phyloP scores from a whole-genome alignment of 2,888 invertebrate genomes.

The Melanchra persicariae region DNA sequence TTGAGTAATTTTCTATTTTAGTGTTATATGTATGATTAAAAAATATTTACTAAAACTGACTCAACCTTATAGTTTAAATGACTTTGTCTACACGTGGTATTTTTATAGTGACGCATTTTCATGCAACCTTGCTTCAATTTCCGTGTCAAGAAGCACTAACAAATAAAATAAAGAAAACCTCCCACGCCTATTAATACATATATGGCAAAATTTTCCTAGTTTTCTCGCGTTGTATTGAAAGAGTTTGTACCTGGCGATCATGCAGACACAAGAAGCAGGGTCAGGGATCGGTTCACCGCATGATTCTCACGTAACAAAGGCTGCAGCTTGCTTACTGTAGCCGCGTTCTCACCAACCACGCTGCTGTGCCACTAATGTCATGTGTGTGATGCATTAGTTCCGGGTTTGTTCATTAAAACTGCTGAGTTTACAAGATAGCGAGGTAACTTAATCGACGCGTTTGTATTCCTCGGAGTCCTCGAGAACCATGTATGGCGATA shows the following conservation, averaged over 20 bases:
- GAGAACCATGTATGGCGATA: conserved; percentile 6
- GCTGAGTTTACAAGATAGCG: conserved; percentile 22
- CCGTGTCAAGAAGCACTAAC: not conserved
- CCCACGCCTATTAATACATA: conserved; percentile 45
- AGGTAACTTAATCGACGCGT: conserved; percentile 17
- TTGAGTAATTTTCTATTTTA: conserved; percentile 28
- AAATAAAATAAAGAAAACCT: conserved; percentile 29
- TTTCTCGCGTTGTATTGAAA: conserved; percentile 45
- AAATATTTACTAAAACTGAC: not conserved
- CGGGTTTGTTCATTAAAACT: conserved; percentile 62
- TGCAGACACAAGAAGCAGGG: conserved; percentile 65
- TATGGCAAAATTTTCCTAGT: conserved; percentile 54
- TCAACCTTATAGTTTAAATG: not conserved
- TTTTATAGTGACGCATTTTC: not conserved
- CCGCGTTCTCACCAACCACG: conserved; percentile 72
- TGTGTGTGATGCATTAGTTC: conserved; percentile 75
- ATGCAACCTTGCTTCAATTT: not conserved
- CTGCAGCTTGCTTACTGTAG: conserved; percentile 50
- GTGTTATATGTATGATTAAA: not conserved
- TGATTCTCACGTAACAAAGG: conserved; percentile 71
- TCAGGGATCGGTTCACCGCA: conserved; percentile 68
- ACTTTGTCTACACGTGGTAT: not conserved
- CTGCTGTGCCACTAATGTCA: conserved; percentile 73
- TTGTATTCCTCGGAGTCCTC: conserved; percentile 26
- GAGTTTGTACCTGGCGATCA: conserved; percentile 65